Evolutionary conservation across 2,113 vertebrate species (phyloP).

Genomic region (Antennarius striatus): DNA sequence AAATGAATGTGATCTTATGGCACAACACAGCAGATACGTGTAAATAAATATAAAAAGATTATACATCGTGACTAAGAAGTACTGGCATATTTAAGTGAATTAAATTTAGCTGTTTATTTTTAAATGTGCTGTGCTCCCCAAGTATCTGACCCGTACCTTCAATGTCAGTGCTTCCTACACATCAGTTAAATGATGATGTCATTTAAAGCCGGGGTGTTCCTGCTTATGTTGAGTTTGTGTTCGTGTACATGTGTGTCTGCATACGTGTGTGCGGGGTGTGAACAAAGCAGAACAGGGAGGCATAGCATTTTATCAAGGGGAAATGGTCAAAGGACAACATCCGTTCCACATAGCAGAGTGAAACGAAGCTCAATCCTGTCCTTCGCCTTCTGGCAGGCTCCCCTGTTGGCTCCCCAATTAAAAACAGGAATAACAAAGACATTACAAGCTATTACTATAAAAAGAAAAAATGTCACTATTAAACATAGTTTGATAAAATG

Average conservation of each 20-base stretch:
- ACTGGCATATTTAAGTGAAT: too few species aligned
- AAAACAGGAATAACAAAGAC: too few species aligned
- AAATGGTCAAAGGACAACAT: constrained; percentile 80
- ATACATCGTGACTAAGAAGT: too few species aligned
- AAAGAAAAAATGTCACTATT: too few species aligned
- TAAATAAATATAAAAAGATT: too few species aligned
- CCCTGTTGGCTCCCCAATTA: too few species aligned
- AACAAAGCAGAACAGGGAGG: constrained; percentile 73
- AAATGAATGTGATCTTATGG: too few species aligned
- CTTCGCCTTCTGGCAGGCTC: constrained; percentile 27
- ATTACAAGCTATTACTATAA: too few species aligned
- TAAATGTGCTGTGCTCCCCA: too few species aligned
- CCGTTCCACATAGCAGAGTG: constrained; percentile 62
- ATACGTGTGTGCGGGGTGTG: constrained; percentile 55
- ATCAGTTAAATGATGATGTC: constrained; percentile 50
- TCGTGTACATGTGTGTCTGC: constrained; percentile 13
- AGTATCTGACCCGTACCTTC: neutral
- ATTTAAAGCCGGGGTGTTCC: constrained; percentile 46
- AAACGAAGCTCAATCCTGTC: constrained; percentile 17
- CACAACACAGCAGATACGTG: too few species aligned
- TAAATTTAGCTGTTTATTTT: neutral
- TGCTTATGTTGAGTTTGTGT: constrained; percentile 29
- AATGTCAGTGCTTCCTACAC: constrained; percentile 1
- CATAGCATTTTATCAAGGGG: constrained; percentile 77
- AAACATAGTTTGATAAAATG: too few species aligned